phyloP scores from a whole-genome alignment of 2,113 vertebrate genomes.

The Bambusicola thoracicus region DNA sequence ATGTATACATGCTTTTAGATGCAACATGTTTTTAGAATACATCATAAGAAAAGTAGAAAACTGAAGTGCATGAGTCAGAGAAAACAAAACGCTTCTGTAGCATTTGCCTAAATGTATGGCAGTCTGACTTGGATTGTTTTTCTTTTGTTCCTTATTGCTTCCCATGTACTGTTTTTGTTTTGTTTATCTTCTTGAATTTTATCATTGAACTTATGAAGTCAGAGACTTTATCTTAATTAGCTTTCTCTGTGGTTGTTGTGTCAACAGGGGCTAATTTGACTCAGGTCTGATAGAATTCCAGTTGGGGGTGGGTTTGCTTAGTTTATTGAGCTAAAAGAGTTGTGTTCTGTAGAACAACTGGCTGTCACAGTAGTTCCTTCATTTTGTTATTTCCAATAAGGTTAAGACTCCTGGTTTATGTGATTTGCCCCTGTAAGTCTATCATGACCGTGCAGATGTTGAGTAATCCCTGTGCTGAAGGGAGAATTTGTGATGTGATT shows the following conservation, averaged over 20 bases:
- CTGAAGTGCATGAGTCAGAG: background rate
- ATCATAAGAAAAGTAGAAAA: background rate
- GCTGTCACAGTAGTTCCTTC: background rate
- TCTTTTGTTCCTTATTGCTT: background rate
- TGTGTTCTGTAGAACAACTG: background rate
- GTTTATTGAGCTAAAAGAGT: background rate
- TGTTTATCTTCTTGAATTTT: background rate
- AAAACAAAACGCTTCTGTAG: background rate
- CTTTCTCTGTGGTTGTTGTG: background rate
- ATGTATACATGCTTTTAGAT: background rate
- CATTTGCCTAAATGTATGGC: background rate
- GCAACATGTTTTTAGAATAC: background rate
- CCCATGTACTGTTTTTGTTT: background rate
- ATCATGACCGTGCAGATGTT: accelerated
- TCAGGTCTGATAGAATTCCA: background rate
- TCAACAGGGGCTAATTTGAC: background rate
- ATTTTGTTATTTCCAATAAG: background rate
- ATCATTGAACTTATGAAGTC: background rate
- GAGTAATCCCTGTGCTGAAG: background rate
- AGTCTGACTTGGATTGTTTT: background rate
- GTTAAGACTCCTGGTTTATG: background rate
- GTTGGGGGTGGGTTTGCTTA: background rate
- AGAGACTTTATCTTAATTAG: background rate
- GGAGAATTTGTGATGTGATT: background rate
- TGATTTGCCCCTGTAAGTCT: background rate